phyloP scores from a whole-genome alignment of 2,797 vertebrate genomes.

The Periparus ater region DNA sequence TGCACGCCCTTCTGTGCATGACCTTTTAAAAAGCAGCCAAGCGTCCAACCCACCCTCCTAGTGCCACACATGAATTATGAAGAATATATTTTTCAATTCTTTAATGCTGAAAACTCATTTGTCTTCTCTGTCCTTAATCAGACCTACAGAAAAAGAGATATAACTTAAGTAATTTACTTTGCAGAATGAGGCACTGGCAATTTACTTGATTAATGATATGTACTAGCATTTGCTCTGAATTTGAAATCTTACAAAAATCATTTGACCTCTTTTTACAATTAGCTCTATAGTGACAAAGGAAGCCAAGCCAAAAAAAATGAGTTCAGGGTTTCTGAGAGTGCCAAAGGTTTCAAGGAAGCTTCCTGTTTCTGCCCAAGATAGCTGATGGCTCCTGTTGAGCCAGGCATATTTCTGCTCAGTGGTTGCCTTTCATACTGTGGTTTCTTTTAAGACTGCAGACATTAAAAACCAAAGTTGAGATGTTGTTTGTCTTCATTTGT shows the following conservation, averaged over 20 bases:
- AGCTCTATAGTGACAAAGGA: background rate
- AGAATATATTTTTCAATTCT: background rate
- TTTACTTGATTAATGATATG: conserved; percentile 44
- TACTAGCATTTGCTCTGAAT: conserved; percentile 8
- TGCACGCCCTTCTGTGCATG: background rate
- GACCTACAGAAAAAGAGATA: conserved; percentile 16
- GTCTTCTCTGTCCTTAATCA: conserved; percentile 19
- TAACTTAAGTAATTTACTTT: conserved; percentile 41
- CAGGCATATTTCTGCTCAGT: background rate
- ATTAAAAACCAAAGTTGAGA: background rate
- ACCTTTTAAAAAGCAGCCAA: conserved; percentile 37
- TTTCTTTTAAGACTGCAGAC: background rate
- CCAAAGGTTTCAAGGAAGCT: background rate
- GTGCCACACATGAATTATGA: background rate
- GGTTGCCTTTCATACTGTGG: background rate
- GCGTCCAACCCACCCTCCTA: background rate
- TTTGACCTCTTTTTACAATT: conserved; percentile 21
- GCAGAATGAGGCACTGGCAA: conserved; percentile 19
- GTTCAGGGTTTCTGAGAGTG: background rate
- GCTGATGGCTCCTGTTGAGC: background rate
- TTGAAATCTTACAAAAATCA: conserved; percentile 26
- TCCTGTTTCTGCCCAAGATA: background rate
- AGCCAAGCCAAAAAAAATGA: background rate
- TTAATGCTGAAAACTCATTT: conserved; percentile 24
- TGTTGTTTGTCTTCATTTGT: conserved; percentile 32